Base-by-base conservation (phyloP, 2,888 invertebrate genomes). In the Drosophila histrio region DNA sequence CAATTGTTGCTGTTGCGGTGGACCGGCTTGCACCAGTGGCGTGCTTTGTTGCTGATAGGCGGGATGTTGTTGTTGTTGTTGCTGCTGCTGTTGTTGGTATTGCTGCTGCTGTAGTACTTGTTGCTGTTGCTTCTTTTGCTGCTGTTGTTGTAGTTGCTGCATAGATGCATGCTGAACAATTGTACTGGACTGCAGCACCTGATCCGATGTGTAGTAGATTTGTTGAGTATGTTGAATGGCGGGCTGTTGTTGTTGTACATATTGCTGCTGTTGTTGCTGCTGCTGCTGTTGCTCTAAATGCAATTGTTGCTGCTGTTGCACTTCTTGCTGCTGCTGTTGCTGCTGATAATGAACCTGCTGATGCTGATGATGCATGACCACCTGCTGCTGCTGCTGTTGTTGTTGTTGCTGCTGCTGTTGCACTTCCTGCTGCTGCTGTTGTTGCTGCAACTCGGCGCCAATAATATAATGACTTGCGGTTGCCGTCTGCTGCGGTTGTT, bases 201-300 rank as follows among this genome's bases (percentile, higher is more conserved):
- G 90, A 61, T 90, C 90, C 0, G 90, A 88, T 21, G 91, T 90
- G 46, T 90, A 90, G 21, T 90, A 90, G 2, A 90, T 89, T 68
- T 89, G 90, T 21, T 87, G 87, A 0, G 79, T 72, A 26, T 90
- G 90, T 36, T 87, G 79, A 38, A 88, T 69, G 77, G 83, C 77
- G 58, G 81, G 71, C 8, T 69, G 69, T 38, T 80, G 75, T 17
- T 80, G 82, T 54, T 85, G 86, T 39, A 86, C 74, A 59, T 80
- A 82, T 67, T 79, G 77, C 22, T 63, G 82, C 39, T 70, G 77
- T n/a, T 63, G 69, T 9, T 70, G 85, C 47, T 84, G 89, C 9
- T 47, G 57, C 21, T 41, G 41, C 7, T 56, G 57, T 22, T 53
- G 59, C 19, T 89, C 83, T 19, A 88, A 74, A n/a, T 88, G 74